phyloP scores from a whole-genome alignment of 2,113 vertebrate species.

The Struthio camelus region DNA sequence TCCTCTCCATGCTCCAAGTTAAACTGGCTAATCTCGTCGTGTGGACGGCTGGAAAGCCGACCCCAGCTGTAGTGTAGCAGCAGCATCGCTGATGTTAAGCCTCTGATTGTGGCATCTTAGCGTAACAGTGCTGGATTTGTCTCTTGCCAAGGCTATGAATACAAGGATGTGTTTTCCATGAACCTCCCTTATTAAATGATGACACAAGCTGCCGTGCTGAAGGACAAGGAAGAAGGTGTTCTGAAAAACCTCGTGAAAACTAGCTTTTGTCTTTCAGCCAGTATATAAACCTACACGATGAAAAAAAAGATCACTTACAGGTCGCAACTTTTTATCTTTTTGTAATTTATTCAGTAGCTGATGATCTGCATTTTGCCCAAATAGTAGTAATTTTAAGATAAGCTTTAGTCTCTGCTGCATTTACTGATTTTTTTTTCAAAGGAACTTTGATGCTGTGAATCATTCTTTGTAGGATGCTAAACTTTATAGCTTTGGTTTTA shows the following conservation, averaged over 20 bases:
- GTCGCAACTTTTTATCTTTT: background rate
- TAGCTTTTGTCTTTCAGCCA: background rate
- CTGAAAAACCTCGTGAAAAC: background rate
- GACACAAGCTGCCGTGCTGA: background rate
- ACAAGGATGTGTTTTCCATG: background rate
- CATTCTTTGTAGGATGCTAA: background rate
- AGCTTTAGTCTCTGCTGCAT: background rate
- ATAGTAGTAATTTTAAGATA: background rate
- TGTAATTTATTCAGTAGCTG: background rate
- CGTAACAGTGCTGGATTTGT: accelerated
- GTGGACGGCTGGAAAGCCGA: background rate
- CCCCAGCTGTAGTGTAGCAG: background rate
- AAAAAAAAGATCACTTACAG: background rate
- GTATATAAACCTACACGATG: background rate
- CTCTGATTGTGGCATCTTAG: background rate
- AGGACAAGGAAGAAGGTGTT: background rate
- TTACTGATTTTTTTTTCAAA: background rate
- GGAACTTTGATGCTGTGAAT: background rate
- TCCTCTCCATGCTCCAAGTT: background rate
- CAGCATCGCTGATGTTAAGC: background rate
- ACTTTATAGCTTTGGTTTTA: background rate
- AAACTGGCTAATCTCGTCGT: background rate
- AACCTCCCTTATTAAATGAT: background rate
- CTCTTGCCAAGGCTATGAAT: background rate
- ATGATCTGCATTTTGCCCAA: background rate